Conservation (phyloP, 1,140 invertebrate species). For the Zaprionus africanus region DNA sequence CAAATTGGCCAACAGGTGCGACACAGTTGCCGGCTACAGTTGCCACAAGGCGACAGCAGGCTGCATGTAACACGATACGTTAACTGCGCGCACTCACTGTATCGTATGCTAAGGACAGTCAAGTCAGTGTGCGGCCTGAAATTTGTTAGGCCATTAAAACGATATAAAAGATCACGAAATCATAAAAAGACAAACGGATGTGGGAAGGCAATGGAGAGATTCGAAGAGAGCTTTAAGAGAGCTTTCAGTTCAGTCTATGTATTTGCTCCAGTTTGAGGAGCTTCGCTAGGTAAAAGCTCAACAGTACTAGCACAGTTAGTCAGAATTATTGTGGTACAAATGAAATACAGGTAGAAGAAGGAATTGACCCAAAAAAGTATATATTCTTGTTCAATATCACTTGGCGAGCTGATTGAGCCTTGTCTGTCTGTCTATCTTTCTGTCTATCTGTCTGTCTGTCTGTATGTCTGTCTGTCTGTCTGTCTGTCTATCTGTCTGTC, state of each 20-base stretch:
- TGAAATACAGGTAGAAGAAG: too few species aligned
- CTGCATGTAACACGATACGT: slow-evolving; percentile 42
- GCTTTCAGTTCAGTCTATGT: neutral
- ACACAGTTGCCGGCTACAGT: slow-evolving; percentile 50
- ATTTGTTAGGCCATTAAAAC: slow-evolving; percentile 5
- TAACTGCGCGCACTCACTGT: slow-evolving; percentile 18
- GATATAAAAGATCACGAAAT: slow-evolving; percentile 7
- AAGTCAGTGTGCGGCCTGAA: neutral
- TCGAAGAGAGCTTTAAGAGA: neutral
- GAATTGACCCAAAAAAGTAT: too few species aligned
- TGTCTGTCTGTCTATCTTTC: too few species aligned
- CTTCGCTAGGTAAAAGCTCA: neutral
- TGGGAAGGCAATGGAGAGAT: neutral
- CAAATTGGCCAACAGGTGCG: slow-evolving; percentile 79
- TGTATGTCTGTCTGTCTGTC: too few species aligned
- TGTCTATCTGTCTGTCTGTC: too few species aligned
- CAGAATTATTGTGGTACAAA: neutral
- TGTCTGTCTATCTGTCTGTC: too few species aligned
- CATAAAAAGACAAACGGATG: neutral
- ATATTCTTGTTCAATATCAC: too few species aligned
- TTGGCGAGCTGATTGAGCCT: too few species aligned
- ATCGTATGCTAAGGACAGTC: neutral
- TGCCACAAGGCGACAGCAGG: slow-evolving; percentile 24
- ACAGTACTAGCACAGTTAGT: neutral
- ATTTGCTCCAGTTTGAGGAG: neutral